These are phyloP conservation scores for Apodemia zela DNA, from an alignment of 2,888 invertebrate species.

Conservation along the genomic window DNA sequence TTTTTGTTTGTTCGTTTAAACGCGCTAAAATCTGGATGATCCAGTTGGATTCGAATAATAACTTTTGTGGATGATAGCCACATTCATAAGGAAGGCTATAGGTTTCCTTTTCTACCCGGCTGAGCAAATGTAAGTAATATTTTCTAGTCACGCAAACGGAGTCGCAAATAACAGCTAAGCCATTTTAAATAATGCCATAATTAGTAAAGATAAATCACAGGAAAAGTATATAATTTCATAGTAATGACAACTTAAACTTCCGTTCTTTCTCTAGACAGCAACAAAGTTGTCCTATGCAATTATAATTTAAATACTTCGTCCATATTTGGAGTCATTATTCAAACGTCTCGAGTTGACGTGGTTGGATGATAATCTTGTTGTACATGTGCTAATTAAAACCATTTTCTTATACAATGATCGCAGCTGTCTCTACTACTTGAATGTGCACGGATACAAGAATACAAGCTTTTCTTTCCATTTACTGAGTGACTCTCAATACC, in stretches of 20 bases:
- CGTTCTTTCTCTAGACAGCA: slow-evolving; percentile 33
- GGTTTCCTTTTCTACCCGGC: too few species aligned
- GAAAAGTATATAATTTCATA: slow-evolving; percentile 30
- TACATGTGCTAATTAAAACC: slow-evolving; percentile 75
- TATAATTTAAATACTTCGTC: slow-evolving; percentile 33
- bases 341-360: slow-evolving; percentile 60
- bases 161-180: not conserved
- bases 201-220: not conserved
- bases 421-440: slow-evolving; percentile 60
- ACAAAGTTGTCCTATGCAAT: slow-evolving; percentile 33
- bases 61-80: too few species aligned
- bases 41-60: too few species aligned
- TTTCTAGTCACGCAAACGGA: not conserved
- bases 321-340: slow-evolving; percentile 58
- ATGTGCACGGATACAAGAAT: slow-evolving; percentile 40
- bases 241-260: slow-evolving; percentile 33
- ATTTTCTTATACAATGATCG: slow-evolving; percentile 67
- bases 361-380: slow-evolving; percentile 65
- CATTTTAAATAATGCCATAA: not conserved
- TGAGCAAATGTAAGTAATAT: too few species aligned
- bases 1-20: too few species aligned
- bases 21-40: too few species aligned
- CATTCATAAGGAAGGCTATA: too few species aligned
- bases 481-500: slow-evolving; percentile 67
- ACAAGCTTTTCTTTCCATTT: slow-evolving; percentile 43